A percentile compares a stretch with the other conserved stretches of the same genome.
These are phyloP conservation scores for Camelus bactrianus DNA, from an alignment of 2,113 vertebrate genomes.

Conservation along the genomic window DNA sequence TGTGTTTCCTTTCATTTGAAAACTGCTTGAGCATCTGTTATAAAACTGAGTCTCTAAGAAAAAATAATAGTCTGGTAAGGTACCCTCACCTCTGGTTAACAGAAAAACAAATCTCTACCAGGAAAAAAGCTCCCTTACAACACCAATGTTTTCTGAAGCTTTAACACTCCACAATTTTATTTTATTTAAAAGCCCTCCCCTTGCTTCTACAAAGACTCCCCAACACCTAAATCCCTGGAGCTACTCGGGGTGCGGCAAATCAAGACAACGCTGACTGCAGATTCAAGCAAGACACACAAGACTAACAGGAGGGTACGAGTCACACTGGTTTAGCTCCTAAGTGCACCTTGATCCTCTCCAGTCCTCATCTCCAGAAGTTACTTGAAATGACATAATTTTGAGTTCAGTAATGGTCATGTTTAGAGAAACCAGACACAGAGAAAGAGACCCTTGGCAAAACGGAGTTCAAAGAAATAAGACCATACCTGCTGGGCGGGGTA, in stretches of 20 bases:
- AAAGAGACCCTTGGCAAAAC: neutral
- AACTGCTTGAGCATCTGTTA: neutral
- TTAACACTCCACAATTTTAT: neutral
- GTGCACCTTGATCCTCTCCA: neutral
- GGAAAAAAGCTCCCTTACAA: neutral
- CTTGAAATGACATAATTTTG: neutral
- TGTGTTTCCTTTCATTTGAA: neutral
- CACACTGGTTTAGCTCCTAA: rapidly evolving
- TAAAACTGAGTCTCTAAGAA: neutral
- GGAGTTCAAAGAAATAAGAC: neutral
- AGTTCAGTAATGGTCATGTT: neutral
- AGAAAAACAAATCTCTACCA: neutral
- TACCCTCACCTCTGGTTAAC: neutral
- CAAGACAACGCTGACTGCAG: rapidly evolving
- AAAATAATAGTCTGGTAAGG: neutral
- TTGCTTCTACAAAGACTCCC: neutral
- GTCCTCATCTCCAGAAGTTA: neutral
- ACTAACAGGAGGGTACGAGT: rapidly evolving
- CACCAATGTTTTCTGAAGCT: neutral
- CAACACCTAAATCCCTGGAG: rapidly evolving
- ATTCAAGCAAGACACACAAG: neutral
- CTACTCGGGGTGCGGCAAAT: rapidly evolving
- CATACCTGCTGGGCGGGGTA: slow-evolving; percentile 91
- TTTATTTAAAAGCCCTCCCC: neutral
- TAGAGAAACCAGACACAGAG: neutral